Evolutionary conservation across 30 jellyfish, hydroid and myxozoan species (phyloP).

Genomic region (Hydractinia symbiolongicarpus): DNA sequence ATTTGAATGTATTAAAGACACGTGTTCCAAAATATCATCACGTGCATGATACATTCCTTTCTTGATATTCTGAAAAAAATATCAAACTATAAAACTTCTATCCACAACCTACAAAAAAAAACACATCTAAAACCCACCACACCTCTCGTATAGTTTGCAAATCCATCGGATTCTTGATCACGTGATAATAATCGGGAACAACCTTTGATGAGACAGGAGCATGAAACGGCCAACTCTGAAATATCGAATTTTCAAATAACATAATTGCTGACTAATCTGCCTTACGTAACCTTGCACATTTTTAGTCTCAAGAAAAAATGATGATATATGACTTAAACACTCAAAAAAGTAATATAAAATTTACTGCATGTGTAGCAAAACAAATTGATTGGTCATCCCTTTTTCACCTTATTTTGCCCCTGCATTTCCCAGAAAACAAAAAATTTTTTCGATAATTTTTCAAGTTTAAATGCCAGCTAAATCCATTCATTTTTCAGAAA

Average conservation of each 20-base stretch:
- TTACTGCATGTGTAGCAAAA: no score
- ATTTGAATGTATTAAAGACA: slow-evolving; percentile 63
- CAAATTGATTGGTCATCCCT: no score
- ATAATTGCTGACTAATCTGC: not conserved
- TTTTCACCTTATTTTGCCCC: no score
- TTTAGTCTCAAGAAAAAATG: not conserved
- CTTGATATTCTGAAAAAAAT: slow-evolving; percentile 32
- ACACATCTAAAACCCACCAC: no score
- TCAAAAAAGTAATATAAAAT: no score
- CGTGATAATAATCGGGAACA: slow-evolving; percentile 87
- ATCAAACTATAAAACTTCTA: not conserved
- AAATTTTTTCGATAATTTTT: no score
- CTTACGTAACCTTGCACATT: not conserved
- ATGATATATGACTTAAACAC: no score
- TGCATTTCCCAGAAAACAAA: no score
- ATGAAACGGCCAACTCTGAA: slow-evolving; percentile 97
- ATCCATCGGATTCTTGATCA: slow-evolving; percentile 93
- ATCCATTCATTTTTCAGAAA: no score
- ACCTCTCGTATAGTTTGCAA: slow-evolving; percentile 90
- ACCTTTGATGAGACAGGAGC: slow-evolving; percentile 80
- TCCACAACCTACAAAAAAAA: no score
- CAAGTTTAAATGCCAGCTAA: no score
- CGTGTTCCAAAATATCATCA: slow-evolving; percentile 72
- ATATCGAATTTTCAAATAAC: not conserved
- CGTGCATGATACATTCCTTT: slow-evolving; percentile 52